A percentile compares a stretch with the other conserved stretches of the same genome.
Conservation (phyloP, 2,888 invertebrate species). For the Synergus japonicus region DNA sequence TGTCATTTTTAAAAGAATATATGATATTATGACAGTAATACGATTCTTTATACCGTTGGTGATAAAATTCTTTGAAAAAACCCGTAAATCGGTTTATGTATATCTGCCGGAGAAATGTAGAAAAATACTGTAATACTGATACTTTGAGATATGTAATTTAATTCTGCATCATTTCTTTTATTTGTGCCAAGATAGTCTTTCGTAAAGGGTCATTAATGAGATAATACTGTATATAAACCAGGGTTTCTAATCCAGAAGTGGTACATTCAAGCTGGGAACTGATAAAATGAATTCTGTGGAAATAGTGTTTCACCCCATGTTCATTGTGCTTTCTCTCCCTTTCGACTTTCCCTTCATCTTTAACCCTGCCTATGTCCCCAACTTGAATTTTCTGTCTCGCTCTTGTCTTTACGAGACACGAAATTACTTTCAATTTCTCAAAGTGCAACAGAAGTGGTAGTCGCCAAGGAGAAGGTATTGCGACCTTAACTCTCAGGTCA, state of each 20-base stretch:
- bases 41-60: neutral
- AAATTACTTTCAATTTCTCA: conserved; percentile 56
- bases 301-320: conserved; percentile 1
- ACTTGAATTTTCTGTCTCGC: conserved; percentile 13
- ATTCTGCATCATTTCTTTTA: neutral
- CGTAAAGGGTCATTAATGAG: no score
- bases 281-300: conserved; percentile 4
- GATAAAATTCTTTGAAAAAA: neutral
- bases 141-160: neutral
- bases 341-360: conserved; percentile 44
- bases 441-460: conserved; percentile 46
- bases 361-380: conserved; percentile 44
- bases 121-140: neutral
- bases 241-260: neutral
- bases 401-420: conserved; percentile 37
- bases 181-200: no score
- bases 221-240: neutral
- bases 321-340: neutral
- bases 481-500: neutral
- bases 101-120: neutral
- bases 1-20: neutral
- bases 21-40: neutral
- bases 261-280: neutral
- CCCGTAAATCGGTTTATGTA: neutral
- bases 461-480: neutral